Conservation (phyloP, 2,113 vertebrate genomes). For the Phoenicopterus ruber region DNA sequence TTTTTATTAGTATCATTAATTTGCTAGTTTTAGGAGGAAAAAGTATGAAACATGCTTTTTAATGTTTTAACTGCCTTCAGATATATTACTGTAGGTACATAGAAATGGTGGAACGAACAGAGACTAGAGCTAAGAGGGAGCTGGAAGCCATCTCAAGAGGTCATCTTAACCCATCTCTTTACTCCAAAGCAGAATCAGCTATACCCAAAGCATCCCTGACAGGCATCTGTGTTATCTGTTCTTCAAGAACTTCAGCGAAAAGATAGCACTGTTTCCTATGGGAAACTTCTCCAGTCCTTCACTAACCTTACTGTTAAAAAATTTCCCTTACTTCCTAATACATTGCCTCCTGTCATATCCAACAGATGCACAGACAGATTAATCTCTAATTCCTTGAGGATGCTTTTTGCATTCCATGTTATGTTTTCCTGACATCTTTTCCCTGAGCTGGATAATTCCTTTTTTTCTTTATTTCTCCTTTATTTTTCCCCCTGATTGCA, state of each 20-base stretch:
- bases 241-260: background rate
- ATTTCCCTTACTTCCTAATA: background rate
- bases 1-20: conserved; percentile 49
- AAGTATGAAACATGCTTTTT: background rate
- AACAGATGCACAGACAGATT: background rate
- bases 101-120: background rate
- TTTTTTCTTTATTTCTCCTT: background rate
- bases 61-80: conserved; percentile 1
- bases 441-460: background rate
- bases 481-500: too few relatives aligned
- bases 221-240: background rate
- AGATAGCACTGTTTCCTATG: background rate
- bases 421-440: background rate
- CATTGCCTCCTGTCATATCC: background rate
- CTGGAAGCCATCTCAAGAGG: conserved; percentile 23
- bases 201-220: background rate
- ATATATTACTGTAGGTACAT: background rate
- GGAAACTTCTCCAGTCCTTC: background rate
- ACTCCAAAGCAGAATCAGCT: background rate
- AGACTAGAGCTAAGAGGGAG: background rate
- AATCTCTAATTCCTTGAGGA: background rate
- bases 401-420: background rate
- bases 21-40: conserved; percentile 25
- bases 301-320: background rate
- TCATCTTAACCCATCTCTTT: background rate